A percentile compares a stretch with the other conserved stretches of the same genome.
These are phyloP conservation scores for Enchytraeus crypticus DNA, from an alignment of 2,888 invertebrate species.

Conservation along the genomic window DNA sequence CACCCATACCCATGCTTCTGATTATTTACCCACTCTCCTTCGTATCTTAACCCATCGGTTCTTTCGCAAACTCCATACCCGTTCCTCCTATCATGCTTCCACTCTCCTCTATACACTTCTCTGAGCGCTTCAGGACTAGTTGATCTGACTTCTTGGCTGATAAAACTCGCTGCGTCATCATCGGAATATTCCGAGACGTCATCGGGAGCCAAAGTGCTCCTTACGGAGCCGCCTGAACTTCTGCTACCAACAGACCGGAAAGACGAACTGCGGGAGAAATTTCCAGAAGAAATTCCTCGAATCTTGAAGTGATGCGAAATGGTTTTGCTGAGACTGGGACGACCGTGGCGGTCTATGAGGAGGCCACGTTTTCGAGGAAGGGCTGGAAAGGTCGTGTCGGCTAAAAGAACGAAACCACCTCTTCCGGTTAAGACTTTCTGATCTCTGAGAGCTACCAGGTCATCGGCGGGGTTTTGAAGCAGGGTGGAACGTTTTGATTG, in stretches of 20 bases:
- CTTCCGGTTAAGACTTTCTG: constrained; percentile 72
- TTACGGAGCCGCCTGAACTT: constrained; percentile 58
- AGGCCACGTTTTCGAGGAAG: not conserved
- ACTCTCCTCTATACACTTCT: constrained; percentile 65
- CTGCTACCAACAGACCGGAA: not conserved
- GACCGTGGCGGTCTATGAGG: constrained; percentile 3
- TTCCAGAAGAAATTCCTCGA: constrained; percentile 8
- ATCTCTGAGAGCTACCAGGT: constrained; percentile 45
- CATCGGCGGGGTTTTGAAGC: constrained; percentile 27
- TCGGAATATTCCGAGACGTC: not conserved
- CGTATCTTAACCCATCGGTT: constrained; percentile 92
- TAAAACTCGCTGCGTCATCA: constrained; percentile 42
- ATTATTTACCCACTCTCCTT: constrained; percentile 99
- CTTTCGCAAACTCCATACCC: constrained; percentile 97
- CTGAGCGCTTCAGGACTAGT: no score
- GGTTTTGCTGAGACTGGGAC: constrained; percentile 36
- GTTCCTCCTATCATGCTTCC: constrained; percentile 97
- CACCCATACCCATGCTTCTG: constrained; percentile 98
- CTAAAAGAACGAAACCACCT: constrained; percentile 82
- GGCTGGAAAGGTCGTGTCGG: not conserved
- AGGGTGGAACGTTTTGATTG: no score
- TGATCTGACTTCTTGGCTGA: no score
- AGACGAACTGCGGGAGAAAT: not conserved
- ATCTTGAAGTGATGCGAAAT: constrained; percentile 5
- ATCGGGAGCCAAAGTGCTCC: constrained; percentile 82